Percentiles rank a stretch among this genome's conserved stretches.
Evolutionary conservation across 2,797 vertebrate species (phyloP).

Genomic region (Pseudocheirus occidentalis): DNA sequence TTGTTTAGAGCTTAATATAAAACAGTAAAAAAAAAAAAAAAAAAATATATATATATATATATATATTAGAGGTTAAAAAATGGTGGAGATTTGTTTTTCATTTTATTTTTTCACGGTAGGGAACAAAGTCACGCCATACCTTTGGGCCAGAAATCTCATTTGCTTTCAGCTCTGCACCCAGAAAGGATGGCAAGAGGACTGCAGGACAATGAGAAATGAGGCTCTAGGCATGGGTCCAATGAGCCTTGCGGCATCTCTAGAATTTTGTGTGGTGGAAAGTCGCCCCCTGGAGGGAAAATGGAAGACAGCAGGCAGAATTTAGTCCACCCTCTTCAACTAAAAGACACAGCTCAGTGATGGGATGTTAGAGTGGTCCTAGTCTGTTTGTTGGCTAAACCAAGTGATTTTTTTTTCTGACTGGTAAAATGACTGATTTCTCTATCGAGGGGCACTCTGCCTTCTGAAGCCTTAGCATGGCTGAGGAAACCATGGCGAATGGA

Average conservation of each 20-base stretch:
- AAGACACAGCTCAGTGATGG: not conserved
- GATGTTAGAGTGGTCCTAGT: not conserved
- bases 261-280: constrained; percentile 10
- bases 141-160: not conserved
- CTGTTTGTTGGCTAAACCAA: not conserved
- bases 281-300: constrained; percentile 36
- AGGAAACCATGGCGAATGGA: not conserved
- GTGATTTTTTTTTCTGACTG: not conserved
- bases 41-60: too few relatives aligned
- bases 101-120: not conserved
- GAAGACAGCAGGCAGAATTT: constrained; percentile 28
- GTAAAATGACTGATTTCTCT: not conserved
- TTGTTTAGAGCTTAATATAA: not conserved
- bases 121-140: not conserved
- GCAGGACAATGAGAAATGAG: not conserved
- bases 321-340: not conserved
- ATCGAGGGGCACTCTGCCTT: not conserved
- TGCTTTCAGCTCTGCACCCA: constrained; percentile 10
- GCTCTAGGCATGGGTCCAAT: not conserved
- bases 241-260: not conserved
- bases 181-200: not conserved
- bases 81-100: not conserved
- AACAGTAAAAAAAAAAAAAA: not conserved
- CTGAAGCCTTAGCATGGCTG: not conserved
- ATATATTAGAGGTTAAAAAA: not conserved